Evolutionary conservation across 2,113 vertebrate species (phyloP).

Genomic region (Ranitomeya imitator): DNA sequence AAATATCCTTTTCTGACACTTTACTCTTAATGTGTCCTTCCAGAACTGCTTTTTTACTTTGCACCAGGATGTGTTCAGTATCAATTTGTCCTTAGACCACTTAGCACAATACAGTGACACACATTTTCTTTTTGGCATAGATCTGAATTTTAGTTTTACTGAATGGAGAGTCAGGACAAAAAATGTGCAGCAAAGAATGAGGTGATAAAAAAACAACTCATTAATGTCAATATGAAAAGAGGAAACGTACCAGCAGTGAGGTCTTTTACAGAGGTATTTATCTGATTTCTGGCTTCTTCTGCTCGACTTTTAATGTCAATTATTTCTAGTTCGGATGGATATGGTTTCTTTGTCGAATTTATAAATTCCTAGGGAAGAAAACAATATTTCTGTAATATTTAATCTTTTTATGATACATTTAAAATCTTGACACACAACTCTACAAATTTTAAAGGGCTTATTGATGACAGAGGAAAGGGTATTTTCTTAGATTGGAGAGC

Average conservation of each 20-base stretch:
- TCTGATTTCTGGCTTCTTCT: conserved; percentile 74
- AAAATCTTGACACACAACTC: background rate
- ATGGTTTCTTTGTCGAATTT: conserved; percentile 76
- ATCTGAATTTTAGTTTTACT: background rate
- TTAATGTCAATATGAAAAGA: background rate
- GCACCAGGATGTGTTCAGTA: too few relatives aligned
- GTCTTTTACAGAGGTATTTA: conserved; percentile 77
- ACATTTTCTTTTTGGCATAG: background rate
- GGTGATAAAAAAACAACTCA: background rate
- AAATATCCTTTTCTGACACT: background rate
- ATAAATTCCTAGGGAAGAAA: conserved; percentile 73
- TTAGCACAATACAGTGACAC: too few relatives aligned
- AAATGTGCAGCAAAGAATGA: background rate
- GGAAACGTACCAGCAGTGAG: conserved; percentile 72
- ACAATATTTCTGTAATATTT: background rate
- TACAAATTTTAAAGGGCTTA: background rate
- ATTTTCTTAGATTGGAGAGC: background rate
- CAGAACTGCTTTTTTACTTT: too few relatives aligned
- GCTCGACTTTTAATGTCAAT: conserved; percentile 77
- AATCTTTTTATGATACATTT: background rate
- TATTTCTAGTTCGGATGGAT: conserved; percentile 74
- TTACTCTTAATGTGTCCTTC: too few relatives aligned
- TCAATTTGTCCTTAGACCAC: too few relatives aligned
- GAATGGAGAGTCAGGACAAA: background rate
- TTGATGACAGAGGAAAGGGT: background rate